Percentiles rank a stretch among this genome's conserved stretches.
Conservation (phyloP, 2,888 invertebrate species). For the Plebejus argus region DNA sequence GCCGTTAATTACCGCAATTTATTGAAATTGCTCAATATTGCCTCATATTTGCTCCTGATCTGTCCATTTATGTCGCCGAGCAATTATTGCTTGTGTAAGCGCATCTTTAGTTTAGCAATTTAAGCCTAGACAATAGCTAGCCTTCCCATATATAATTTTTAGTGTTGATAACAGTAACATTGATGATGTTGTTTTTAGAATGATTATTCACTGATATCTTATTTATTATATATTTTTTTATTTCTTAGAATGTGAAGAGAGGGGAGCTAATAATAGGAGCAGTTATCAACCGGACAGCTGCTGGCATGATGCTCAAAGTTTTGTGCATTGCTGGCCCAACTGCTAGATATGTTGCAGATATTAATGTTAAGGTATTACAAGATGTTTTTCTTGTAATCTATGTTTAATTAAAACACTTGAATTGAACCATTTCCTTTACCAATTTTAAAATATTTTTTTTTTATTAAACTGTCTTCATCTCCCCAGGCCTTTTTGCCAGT, state of each 20-base stretch:
- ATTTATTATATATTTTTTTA: neutral
- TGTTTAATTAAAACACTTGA: neutral
- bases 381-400: neutral
- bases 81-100: no score
- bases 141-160: no score
- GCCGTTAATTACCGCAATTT: no score
- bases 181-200: no score
- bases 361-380: constrained; percentile 88
- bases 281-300: constrained; percentile 87
- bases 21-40: no score
- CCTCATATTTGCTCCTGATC: no score
- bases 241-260: constrained; percentile 82
- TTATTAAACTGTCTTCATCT: constrained; percentile 32
- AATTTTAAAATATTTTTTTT: neutral
- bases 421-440: neutral
- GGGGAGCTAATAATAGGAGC: constrained; percentile 90
- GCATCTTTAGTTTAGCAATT: no score
- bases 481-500: constrained; percentile 84
- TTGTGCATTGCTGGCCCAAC: constrained; percentile 90
- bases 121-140: no score
- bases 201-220: no score
- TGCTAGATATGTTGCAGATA: constrained; percentile 90
- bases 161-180: no score
- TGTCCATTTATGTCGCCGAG: no score
- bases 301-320: constrained; percentile 89